Base-by-base conservation (phyloP, 2,888 invertebrate species). In the Scelioninae gen. 1 region DNA sequence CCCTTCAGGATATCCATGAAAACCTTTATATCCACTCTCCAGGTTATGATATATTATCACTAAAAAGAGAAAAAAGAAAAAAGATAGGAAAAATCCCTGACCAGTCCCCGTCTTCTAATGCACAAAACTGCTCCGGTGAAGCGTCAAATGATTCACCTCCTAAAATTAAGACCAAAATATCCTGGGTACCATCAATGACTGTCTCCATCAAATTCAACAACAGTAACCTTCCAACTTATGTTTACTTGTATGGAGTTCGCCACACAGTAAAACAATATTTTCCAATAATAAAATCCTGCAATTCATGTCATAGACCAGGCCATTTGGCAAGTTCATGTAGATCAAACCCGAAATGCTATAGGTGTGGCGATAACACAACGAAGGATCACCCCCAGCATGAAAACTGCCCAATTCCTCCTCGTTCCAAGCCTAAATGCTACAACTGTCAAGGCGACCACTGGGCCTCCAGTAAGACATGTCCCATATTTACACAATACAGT, bases 131-230 rank as follows among this genome's bases (percentile, higher is more conserved):
- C 4, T 23, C 23, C 4, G 23, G 2, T 4, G 23, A 23, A 23
- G 4, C 23, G 4, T 23, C 23, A 4, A 2, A 1, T 2, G 2
- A 23, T 23, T 23, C 23, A 23, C 23, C 23, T 23, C 23, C 23
- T 23, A 23, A 23, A 23, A 2, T 23, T 23, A 2, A 23, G n/a
- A n/a, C n/a, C n/a, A n/a, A n/a, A n/a, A n/a, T n/a, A n/a, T n/a
- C n/a, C n/a, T n/a, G n/a, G n/a, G 10, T 47, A 31, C 60, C 60
- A 2, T 43, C 47, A 13, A 8, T 8, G 34, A 34, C 65, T 15
- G 11, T 49, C 13, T 65, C 51, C 2, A 65, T 65, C 1, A 65
- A 65, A 34, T 65, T 65, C 10, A 9, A 38, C 23, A 65, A 65
- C 23, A 23, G 2, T 4, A 15, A 13, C 11, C 65, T 65, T 6